Evolutionary conservation across 2,888 invertebrate species (phyloP).

Genomic region (Cyaniris semiargus): DNA sequence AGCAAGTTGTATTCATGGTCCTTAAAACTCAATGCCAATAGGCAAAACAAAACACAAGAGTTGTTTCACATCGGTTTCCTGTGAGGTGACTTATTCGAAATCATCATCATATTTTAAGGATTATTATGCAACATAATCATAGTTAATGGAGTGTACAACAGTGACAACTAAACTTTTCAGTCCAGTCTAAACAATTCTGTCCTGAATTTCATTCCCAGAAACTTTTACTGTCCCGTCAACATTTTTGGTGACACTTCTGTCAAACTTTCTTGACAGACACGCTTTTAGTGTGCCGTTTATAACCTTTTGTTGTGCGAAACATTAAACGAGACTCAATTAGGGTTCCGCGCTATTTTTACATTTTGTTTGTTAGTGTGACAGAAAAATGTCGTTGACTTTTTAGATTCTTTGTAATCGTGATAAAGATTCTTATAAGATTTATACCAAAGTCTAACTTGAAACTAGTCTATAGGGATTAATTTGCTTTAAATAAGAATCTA

Average conservation of each 20-base stretch:
- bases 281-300: slow-evolving; percentile 28
- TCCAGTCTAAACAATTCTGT: slow-evolving; percentile 69
- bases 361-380: slow-evolving; percentile 11
- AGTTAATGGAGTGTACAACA: slow-evolving; percentile 54
- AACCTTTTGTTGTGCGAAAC: slow-evolving; percentile 30
- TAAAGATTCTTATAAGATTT: neutral
- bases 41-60: neutral
- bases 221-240: slow-evolving; percentile 67
- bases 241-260: slow-evolving; percentile 63
- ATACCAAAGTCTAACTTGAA: neutral
- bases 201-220: slow-evolving; percentile 71
- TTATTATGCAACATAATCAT: neutral
- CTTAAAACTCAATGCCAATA: no score
- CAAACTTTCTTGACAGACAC: slow-evolving; percentile 36
- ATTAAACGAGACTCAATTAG: slow-evolving; percentile 35
- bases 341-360: neutral
- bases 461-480: no score
- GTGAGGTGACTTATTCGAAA: neutral
- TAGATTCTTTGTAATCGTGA: neutral
- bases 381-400: neutral
- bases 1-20: no score
- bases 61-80: neutral
- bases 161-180: slow-evolving; percentile 67
- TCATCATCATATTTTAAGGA: neutral
- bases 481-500: no score